phyloP scores from a whole-genome alignment of 1,140 invertebrate species.

The Dendroctonus valens region DNA sequence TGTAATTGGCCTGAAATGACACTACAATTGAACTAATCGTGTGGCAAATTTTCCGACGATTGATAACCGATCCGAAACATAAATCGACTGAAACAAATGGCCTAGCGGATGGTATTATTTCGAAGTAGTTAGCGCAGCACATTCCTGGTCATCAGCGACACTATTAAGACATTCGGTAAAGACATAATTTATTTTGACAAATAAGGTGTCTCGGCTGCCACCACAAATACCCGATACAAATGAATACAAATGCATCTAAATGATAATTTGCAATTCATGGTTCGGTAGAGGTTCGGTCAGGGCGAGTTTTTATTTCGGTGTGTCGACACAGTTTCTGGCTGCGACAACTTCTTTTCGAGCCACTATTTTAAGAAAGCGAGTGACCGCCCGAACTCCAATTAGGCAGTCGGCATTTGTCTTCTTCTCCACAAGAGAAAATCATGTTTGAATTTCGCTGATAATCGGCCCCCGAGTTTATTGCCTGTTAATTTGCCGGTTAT shows the following conservation, averaged over 20 bases:
- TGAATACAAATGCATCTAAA: constrained; percentile 7
- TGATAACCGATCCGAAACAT: too few species aligned
- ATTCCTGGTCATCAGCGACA: too few species aligned
- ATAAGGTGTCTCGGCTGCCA: constrained; percentile 2
- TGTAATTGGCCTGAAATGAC: too few species aligned
- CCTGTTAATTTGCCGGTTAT: background rate
- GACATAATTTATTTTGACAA: constrained; percentile 8
- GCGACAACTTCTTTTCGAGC: constrained; percentile 1
- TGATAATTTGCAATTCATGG: constrained; percentile 8
- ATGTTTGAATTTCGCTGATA: too few species aligned
- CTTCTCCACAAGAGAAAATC: background rate
- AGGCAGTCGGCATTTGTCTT: constrained; percentile 1
- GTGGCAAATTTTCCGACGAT: too few species aligned
- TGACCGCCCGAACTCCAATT: background rate
- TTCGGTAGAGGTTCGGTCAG: background rate
- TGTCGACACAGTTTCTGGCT: too few species aligned
- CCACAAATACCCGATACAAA: constrained; percentile 6
- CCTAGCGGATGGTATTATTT: too few species aligned
- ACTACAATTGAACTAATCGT: too few species aligned
- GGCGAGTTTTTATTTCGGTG: background rate
- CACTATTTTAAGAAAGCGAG: background rate
- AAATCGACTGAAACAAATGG: too few species aligned
- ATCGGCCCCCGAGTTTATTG: background rate
- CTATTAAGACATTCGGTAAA: constrained; percentile 2
- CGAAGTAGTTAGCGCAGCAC: too few species aligned